Percentiles rank a stretch among this genome's conserved stretches.
phyloP scores from a whole-genome alignment of 1,140 invertebrate genomes.

The Plutomurus gul region DNA sequence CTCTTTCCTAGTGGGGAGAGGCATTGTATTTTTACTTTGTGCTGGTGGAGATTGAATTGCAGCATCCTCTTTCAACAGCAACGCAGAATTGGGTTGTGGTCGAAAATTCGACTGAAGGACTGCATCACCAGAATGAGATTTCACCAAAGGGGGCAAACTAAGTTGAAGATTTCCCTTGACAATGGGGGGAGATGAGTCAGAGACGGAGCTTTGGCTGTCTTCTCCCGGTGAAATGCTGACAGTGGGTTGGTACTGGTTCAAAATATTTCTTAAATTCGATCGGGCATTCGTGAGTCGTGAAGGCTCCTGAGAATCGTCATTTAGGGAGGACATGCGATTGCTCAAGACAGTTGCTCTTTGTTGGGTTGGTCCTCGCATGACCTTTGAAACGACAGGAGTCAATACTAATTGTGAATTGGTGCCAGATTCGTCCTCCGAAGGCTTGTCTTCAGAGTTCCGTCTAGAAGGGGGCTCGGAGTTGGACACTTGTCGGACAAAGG shows the following conservation, averaged over 20 bases:
- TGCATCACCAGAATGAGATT: conserved; percentile 47
- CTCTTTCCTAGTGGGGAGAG: not conserved
- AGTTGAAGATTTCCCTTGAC: conserved; percentile 2
- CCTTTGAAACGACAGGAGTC: conserved; percentile 49
- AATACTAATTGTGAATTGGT: not conserved
- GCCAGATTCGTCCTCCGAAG: not conserved
- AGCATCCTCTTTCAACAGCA: not conserved
- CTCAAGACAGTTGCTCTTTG: conserved; percentile 47
- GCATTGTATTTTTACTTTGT: not conserved
- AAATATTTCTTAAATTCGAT: conserved; percentile 38
- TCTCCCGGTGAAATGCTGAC: not conserved
- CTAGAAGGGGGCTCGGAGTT: conserved; percentile 15
- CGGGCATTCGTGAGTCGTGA: conserved; percentile 35
- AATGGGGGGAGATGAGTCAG: not conserved
- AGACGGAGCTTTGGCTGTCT: conserved; percentile 4
- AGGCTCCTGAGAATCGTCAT: not conserved
- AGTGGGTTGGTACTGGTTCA: conserved; percentile 35
- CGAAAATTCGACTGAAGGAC: not conserved
- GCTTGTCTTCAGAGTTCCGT: not conserved
- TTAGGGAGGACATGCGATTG: conserved; percentile 31
- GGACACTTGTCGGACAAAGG: conserved; percentile 40
- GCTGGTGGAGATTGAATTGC: not conserved
- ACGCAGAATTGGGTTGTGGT: not conserved
- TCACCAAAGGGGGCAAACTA: conserved; percentile 31
- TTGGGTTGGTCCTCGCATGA: conserved; percentile 51